phyloP scores from a whole-genome alignment of 1,140 invertebrate species.

The Tigriopus japonicus region DNA sequence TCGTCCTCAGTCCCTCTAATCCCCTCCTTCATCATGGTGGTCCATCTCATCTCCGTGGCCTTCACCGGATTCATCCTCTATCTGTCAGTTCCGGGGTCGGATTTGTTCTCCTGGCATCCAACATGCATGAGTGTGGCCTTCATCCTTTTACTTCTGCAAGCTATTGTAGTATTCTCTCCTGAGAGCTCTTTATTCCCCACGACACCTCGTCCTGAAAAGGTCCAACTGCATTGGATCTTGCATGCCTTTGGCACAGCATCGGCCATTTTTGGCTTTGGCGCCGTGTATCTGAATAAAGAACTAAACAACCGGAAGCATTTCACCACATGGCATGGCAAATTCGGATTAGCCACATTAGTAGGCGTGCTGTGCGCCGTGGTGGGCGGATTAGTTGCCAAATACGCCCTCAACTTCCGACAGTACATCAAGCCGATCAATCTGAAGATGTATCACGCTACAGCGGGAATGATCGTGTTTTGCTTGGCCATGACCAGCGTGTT shows the following conservation, averaged over 20 bases:
- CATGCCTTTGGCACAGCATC: background rate
- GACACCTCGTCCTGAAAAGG: background rate
- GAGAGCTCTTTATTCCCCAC: background rate
- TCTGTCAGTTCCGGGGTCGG: background rate
- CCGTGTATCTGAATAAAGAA: conserved; percentile 6
- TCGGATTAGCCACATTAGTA: background rate
- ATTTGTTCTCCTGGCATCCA: conserved; percentile 12
- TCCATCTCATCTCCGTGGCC: conserved; percentile 2
- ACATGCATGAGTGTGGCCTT: conserved; percentile 1
- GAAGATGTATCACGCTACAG: conserved; percentile 11
- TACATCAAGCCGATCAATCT: conserved; percentile 7
- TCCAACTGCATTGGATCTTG: conserved; percentile 13
- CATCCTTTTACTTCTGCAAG: background rate
- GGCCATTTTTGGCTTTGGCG: background rate
- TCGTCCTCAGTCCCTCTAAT: too few relatives aligned
- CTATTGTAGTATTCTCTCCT: conserved; percentile 10
- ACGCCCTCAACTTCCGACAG: background rate
- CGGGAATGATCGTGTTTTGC: conserved; percentile 2
- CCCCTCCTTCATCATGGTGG: background rate
- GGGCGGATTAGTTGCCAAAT: conserved; percentile 1
- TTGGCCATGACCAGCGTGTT: background rate
- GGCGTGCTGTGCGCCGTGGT: background rate
- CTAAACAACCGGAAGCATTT: conserved; percentile 1
- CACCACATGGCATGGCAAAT: conserved; percentile 10
- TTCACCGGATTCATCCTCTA: background rate